Percentiles rank a stretch among this genome's conserved stretches.
These are phyloP conservation scores for Patella caerulea DNA, from an alignment of 2,888 invertebrate species.

Conservation along the genomic window DNA sequence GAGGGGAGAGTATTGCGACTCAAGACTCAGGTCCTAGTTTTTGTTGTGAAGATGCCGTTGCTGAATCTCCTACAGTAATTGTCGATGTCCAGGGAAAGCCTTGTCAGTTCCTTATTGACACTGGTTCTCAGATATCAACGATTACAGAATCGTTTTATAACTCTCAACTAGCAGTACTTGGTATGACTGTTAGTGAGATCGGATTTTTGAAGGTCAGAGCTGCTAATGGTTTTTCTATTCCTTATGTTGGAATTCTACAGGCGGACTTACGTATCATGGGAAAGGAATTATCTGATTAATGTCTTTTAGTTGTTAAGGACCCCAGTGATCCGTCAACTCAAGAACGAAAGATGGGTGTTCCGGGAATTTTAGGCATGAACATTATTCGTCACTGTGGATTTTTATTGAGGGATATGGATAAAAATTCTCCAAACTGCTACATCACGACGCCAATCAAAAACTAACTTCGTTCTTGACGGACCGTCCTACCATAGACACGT, in stretches of 20 bases:
- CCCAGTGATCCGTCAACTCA: not conserved
- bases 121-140: conserved; percentile 7
- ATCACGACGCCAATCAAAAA: no score
- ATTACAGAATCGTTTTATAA: not conserved
- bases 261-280: not conserved
- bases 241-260: not conserved
- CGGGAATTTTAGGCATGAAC: conserved; percentile 1
- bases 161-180: not conserved
- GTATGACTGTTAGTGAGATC: not conserved
- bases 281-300: not conserved
- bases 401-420: not conserved
- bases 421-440: no score
- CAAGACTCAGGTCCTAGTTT: not conserved
- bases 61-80: not conserved
- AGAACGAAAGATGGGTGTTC: not conserved
- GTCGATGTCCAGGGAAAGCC: not conserved
- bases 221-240: conserved; percentile 7
- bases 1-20: not conserved
- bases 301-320: conserved; percentile 6
- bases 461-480: no score
- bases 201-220: not conserved
- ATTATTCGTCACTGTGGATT: not conserved
- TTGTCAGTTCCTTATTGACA: not conserved
- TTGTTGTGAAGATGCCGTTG: conserved; percentile 3
- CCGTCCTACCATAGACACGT: not conserved